Conservation (phyloP, 2,888 invertebrate species). For the Clunio marinus region DNA sequence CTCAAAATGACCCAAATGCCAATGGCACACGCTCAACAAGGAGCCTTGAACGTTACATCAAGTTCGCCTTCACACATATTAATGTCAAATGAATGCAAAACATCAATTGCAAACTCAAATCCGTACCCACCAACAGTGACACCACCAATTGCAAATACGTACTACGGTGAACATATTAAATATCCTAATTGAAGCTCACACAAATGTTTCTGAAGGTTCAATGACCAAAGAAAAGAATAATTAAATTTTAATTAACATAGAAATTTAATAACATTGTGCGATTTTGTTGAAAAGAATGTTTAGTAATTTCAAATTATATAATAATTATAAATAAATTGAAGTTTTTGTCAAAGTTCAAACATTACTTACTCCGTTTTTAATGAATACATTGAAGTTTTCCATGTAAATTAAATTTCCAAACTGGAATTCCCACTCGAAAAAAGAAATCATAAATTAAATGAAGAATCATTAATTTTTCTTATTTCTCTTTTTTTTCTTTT, state of each 20-base stretch:
- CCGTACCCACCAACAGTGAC: constrained; percentile 9
- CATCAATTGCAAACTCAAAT: constrained; percentile 7
- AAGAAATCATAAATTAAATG: constrained; percentile 34
- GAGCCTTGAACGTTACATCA: neutral
- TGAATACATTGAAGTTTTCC: neutral
- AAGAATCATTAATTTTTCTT: constrained; percentile 26
- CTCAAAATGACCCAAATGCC: constrained; percentile 31
- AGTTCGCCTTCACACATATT: neutral
- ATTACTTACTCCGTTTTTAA: no score
- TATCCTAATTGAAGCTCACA: constrained; percentile 35
- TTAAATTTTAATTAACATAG: no score
- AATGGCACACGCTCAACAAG: constrained; percentile 22
- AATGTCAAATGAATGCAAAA: constrained; percentile 31
- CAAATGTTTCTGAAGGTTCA: no score
- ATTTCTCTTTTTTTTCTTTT: no score
- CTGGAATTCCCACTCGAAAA: neutral
- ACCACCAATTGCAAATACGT: constrained; percentile 14
- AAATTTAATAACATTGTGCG: no score
- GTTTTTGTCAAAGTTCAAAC: no score
- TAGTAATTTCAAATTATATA: no score
- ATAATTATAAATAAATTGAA: no score
- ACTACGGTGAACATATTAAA: constrained; percentile 30
- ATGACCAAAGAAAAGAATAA: no score
- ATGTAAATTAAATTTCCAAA: no score
- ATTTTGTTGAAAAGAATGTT: no score